Percentiles rank a stretch among this genome's conserved stretches.
Conservation (phyloP, 2,113 vertebrate genomes). For the Felis catus region F.catus_Fca126_mat1.0 CM031414.1:85281501-85282000, state of each 20-base stretch:
- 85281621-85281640: neutral
- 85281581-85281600: neutral
- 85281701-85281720: neutral
- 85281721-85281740: neutral
- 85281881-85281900: conserved; percentile 12
- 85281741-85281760: neutral
- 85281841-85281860: neutral
- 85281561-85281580: neutral
- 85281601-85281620: neutral
- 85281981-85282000: neutral
- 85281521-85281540: neutral
- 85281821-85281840: neutral
- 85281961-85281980: neutral
- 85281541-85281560: neutral
- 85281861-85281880: neutral
- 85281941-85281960: conserved; percentile 13
- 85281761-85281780: neutral
- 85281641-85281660: neutral
- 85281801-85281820: neutral
- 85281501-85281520: neutral
- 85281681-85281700: neutral
- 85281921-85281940: conserved; percentile 37
- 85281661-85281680: neutral
- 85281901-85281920: conserved; percentile 24
- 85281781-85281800: neutral